Evolutionary conservation across 2,888 invertebrate genomes (phyloP).

Genomic region (Zootermopsis nevadensis): DNA sequence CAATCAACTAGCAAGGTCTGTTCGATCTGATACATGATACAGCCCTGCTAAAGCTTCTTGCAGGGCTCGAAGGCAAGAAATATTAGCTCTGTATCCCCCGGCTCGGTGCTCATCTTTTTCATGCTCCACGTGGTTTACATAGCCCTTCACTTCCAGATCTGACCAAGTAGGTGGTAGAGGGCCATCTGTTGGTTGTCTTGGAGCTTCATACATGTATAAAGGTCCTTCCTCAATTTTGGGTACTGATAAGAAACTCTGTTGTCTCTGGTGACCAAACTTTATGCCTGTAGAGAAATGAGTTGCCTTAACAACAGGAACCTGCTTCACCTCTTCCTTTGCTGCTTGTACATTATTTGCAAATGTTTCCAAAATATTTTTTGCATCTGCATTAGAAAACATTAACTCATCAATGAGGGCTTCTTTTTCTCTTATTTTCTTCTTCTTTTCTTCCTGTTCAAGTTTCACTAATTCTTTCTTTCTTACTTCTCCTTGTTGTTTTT

Average conservation of each 20-base stretch:
- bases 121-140: conserved; percentile 78
- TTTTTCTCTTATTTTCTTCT: conserved; percentile 85
- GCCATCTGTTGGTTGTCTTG: conserved; percentile 74
- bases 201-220: conserved; percentile 75
- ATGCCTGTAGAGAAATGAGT: conserved; percentile 90
- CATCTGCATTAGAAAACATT: conserved; percentile 92
- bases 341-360: conserved; percentile 78
- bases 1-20: conserved; percentile 43
- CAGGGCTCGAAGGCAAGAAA: conserved; percentile 87
- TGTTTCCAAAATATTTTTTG: conserved; percentile 85
- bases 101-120: conserved; percentile 83
- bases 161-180: conserved; percentile 75
- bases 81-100: conserved; percentile 85
- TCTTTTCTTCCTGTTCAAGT: conserved; percentile 77
- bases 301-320: conserved; percentile 57
- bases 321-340: conserved; percentile 70
- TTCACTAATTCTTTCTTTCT: conserved; percentile 77
- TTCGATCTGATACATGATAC: conserved; percentile 61
- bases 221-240: conserved; percentile 83
- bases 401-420: conserved; percentile 95
- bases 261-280: conserved; percentile 76
- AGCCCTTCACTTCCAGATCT: conserved; percentile 75
- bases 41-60: conserved; percentile 89
- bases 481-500: conserved; percentile 80
- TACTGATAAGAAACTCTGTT: conserved; percentile 73